These are phyloP conservation scores for Colistium nudipinnis DNA, from an alignment of 2,113 vertebrate species.

Conservation along the genomic window DNA sequence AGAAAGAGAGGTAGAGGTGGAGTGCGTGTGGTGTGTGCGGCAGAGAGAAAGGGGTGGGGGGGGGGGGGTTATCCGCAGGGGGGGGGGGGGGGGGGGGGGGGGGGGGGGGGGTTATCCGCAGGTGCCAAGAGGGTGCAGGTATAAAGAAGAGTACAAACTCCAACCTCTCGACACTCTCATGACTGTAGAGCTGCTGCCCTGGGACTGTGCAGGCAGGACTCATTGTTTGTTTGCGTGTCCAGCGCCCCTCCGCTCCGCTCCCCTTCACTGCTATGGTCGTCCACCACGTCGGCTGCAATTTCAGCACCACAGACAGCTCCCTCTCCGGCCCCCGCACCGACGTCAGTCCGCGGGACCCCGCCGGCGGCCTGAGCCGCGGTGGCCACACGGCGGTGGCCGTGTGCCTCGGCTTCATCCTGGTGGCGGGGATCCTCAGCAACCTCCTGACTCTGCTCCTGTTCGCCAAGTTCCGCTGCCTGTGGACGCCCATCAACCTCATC, in stretches of 20 bases:
- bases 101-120: neutral
- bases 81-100: neutral
- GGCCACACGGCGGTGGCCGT: constrained; percentile 76
- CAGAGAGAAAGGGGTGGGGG: neutral
- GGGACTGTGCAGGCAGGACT: constrained; percentile 5
- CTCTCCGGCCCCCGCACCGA: constrained; percentile 27
- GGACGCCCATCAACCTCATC: constrained; percentile 81
- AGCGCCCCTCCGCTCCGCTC: constrained; percentile 1
- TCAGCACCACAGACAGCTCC: constrained; percentile 73
- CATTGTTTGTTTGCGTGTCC: constrained; percentile 5
- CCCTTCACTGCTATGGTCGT: constrained; percentile 64
- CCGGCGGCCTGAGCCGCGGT: constrained; percentile 66
- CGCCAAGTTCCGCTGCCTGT: constrained; percentile 68
- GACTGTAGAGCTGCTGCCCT: constrained; percentile 1
- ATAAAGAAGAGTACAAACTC: constrained; percentile 34
- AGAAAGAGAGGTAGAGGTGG: neutral
- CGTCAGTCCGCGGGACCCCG: constrained; percentile 34
- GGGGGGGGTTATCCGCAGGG: neutral
- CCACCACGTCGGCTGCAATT: constrained; percentile 50
- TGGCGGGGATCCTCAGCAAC: constrained; percentile 76
- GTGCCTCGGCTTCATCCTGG: constrained; percentile 76
- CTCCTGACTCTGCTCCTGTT: constrained; percentile 71
- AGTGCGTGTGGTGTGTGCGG: neutral
- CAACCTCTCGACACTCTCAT: neutral
- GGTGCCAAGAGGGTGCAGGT: constrained; percentile 13